These are phyloP conservation scores for Calidris pugnax DNA, from an alignment of 2,113 vertebrate species.

Conservation along the genomic window DNA sequence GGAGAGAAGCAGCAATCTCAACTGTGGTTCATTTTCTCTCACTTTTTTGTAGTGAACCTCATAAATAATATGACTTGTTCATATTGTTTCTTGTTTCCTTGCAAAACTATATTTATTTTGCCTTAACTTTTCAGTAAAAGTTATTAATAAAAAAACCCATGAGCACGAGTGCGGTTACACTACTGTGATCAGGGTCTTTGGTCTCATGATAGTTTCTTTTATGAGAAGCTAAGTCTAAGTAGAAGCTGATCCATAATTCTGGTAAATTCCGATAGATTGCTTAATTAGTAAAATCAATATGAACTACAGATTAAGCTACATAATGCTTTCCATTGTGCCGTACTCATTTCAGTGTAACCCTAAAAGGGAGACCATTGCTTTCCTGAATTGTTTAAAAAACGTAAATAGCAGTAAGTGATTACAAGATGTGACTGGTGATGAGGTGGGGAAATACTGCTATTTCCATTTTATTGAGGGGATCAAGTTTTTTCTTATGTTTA, in stretches of 20 bases:
- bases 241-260: background rate
- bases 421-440: background rate
- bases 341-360: background rate
- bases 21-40: background rate
- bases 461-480: background rate
- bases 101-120: background rate
- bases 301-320: background rate
- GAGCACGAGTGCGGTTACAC: background rate
- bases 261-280: background rate
- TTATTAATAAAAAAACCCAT: background rate
- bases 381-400: background rate
- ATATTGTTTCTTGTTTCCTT: background rate
- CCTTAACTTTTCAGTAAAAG: background rate
- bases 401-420: background rate
- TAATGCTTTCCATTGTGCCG: background rate
- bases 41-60: background rate
- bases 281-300: background rate
- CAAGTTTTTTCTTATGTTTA: background rate
- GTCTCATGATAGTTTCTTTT: background rate
- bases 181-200: background rate
- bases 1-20: background rate
- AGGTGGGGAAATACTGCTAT: background rate
- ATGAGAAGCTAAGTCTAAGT: background rate
- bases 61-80: background rate
- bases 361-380: background rate